Evolutionary conservation across 2,113 vertebrate species (phyloP), one percentile per base, ranked within the genome.

Genomic region (Ornithorhynchus anatinus): DNA sequence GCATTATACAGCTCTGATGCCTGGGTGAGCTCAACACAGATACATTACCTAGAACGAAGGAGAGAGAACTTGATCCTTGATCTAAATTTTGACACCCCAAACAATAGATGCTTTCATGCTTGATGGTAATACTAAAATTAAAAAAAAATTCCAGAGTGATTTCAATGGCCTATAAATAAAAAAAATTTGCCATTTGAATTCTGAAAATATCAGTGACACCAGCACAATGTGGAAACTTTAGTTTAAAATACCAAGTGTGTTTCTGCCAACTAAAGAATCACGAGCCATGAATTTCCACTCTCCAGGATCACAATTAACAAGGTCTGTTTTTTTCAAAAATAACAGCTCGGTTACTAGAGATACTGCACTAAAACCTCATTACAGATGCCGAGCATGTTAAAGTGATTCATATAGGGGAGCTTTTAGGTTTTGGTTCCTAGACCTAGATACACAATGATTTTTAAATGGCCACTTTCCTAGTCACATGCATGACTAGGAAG

Each of bases 1-100:
- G 98, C 88, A 99, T 92, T 80, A 99, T 95, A 84, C 97, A 99
- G 54, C 94, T 95, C 85, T 94, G 94, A 69, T 88, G 92, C 79
- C 88, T 92, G 80, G 91, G 66, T 83, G 91, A 86, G 61, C 69
- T 92, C 77, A 88, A 88, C 67, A 88, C 67, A 79, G 91, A 90
- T 79, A 80, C 59, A 85, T 80, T 86, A 87, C 92, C 93, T 94
- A 88, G 69, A 77, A 90, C 78, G 88, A 89, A 91, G 86, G 90
- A 90, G 0, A 92, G 58, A 91, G 71, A 47, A 73, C 86, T 92
- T 88, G 87, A 84, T 76, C 36, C 61, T 36, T 73, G 90, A 86
- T 77, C 75, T 77, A 82, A 59, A 64, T 79, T 58, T 70, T 83
- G 39, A 58, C 38, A 45, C 35, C 60, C 19, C 14, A 81, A 73